phyloP scores from a whole-genome alignment of 2,888 invertebrate species.

The Pherbina coryleti region DNA sequence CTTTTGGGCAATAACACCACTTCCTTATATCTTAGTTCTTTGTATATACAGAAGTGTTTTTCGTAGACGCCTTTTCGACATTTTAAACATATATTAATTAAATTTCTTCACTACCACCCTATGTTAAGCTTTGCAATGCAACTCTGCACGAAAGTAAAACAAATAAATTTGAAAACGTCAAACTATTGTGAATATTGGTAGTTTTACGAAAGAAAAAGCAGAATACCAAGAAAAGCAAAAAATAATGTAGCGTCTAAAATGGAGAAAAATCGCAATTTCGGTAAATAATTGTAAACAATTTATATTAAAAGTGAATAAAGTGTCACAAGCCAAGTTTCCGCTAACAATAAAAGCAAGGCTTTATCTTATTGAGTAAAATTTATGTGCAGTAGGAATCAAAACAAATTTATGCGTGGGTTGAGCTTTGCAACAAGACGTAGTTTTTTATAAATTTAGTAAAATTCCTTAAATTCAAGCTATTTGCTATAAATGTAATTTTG shows the following conservation, averaged over 20 bases:
- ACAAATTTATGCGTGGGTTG: slow-evolving; percentile 24
- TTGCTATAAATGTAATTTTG: neutral
- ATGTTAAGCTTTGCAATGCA: too few relatives aligned
- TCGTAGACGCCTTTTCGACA: too few relatives aligned
- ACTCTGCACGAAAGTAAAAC: too few relatives aligned
- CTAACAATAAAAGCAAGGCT: neutral
- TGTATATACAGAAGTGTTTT: too few relatives aligned
- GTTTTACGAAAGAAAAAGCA: slow-evolving; percentile 1
- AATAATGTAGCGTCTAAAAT: slow-evolving; percentile 46
- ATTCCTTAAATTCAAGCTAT: neutral
- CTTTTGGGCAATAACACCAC: too few relatives aligned
- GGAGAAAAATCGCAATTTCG: slow-evolving; percentile 42
- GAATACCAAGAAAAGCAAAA: slow-evolving; percentile 31
- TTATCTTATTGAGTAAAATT: neutral
- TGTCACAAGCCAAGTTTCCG: neutral
- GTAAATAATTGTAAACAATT: slow-evolving; percentile 35
- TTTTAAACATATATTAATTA: too few relatives aligned
- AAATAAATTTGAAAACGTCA: too few relatives aligned
- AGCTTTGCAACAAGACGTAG: neutral
- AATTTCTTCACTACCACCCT: too few relatives aligned
- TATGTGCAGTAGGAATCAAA: neutral
- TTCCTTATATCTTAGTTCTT: too few relatives aligned
- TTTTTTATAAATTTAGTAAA: neutral
- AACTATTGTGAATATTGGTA: neutral
- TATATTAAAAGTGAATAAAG: neutral